Evolutionary conservation across 2,797 vertebrate species (phyloP).

Genomic region (Gymnopithys bicolor): DNA sequence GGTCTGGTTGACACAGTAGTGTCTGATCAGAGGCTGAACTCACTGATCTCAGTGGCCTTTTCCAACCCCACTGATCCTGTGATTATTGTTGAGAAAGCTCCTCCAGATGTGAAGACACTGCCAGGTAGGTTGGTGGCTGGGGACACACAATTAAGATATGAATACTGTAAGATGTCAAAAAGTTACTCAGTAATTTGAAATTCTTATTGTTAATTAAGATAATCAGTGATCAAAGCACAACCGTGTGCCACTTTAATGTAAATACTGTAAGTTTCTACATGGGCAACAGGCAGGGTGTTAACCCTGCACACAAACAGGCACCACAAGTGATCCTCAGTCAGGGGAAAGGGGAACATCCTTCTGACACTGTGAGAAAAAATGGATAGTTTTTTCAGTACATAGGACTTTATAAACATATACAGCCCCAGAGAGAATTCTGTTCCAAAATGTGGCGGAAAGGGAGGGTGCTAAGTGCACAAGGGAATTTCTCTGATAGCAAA

Average conservation of each 20-base stretch:
- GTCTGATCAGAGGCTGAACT: background rate
- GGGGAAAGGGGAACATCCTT: background rate
- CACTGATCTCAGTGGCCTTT: background rate
- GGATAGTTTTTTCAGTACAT: fast-evolving
- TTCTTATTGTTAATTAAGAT: background rate
- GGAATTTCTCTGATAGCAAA: background rate
- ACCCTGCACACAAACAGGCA: background rate
- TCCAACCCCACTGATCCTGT: background rate
- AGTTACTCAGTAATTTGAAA: background rate
- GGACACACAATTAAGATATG: background rate
- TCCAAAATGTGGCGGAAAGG: background rate
- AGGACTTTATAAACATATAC: background rate
- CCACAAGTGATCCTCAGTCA: background rate
- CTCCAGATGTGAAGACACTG: background rate
- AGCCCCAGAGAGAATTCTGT: background rate
- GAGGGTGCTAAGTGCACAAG: fast-evolving
- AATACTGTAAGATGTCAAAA: background rate
- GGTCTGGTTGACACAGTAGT: background rate
- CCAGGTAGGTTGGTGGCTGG: background rate
- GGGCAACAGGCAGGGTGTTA: background rate
- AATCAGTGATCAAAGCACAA: fast-evolving
- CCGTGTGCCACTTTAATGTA: background rate
- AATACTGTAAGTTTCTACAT: background rate
- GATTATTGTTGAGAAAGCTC: background rate
- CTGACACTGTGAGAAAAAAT: background rate